Evolutionary conservation across 2,797 vertebrate genomes (phyloP).

Genomic region (Cyclura pinguis): DNA sequence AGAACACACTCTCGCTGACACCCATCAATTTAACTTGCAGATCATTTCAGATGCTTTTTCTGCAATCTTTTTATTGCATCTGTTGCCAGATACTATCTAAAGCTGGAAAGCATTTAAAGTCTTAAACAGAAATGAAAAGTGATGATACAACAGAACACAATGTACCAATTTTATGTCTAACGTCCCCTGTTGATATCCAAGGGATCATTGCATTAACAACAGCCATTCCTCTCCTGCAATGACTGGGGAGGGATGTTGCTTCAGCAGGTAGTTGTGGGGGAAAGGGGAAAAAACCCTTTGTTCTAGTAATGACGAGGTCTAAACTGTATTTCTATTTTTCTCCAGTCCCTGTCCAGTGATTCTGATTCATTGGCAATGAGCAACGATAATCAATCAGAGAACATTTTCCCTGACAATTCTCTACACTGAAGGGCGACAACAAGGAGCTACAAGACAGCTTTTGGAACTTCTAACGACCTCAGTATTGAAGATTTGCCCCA

Average conservation of each 20-base stretch:
- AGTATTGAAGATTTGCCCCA: constrained; percentile 3
- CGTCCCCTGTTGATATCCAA: constrained; percentile 28
- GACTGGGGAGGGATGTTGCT: constrained; percentile 11
- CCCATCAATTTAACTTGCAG: constrained; percentile 40
- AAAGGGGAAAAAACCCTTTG: constrained; percentile 9
- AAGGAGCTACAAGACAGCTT: background rate
- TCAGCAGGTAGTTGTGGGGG: background rate
- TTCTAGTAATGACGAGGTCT: background rate
- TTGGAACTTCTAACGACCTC: background rate
- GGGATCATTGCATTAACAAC: background rate
- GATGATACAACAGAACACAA: constrained; percentile 41
- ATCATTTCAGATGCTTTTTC: constrained; percentile 47
- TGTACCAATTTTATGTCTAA: constrained; percentile 44
- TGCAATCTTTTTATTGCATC: constrained; percentile 32
- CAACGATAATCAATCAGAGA: constrained; percentile 11
- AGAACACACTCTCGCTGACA: constrained; percentile 46
- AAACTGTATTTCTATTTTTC: background rate
- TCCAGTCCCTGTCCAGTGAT: constrained; percentile 1
- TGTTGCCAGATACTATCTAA: constrained; percentile 63
- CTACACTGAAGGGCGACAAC: background rate
- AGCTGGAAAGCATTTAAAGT: constrained; percentile 62
- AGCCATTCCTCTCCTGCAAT: constrained; percentile 31
- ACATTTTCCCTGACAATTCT: constrained; percentile 12
- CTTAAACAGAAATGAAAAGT: constrained; percentile 60
- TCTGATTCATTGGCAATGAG: background rate